Base-by-base conservation (phyloP, 2,797 vertebrate genomes). In the Sebastes taczanowskii region DNA sequence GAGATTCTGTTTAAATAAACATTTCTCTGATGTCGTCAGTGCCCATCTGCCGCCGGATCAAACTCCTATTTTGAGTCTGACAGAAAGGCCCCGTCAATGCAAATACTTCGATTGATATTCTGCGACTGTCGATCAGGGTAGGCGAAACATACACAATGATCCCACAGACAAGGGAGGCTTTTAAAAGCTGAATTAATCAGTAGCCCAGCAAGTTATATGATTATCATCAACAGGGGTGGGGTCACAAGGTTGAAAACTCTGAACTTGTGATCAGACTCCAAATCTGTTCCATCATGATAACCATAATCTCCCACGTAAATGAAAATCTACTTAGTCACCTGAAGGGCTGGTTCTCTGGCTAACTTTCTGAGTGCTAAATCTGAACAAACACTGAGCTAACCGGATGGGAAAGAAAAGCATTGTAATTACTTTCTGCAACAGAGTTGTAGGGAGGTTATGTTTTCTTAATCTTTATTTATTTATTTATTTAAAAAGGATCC, bases 31-130 rank as follows among this genome's bases (percentile, higher is more conserved):
- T 82, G 83, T 91, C 73, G 35, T 85, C 88, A 38, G 80, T 46
- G 77, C 69, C 83, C 83, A 86, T 90, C 86, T 92, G 91, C 65
- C 35, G 63, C 71, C 69, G 67, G 58, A 84, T 86, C 80, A 84
- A 67, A 84, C 78, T 86, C 69, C 68, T 61, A 68, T 64, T 78
- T 78, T 25, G 71, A 60, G 46, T 66, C 35, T 79, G 70, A 78
- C 83, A 83, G 74, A 84, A 65, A 77, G 52, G 56, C n/a, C 25
- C 20, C 67, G 38, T 87, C 81, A 38, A 82, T 89, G 86, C 86
- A 92, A 93, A 92, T 94, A 77, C 77, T 63, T 74, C 4, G 34
- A 85, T 93, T 92, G 78, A 84, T 91, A 93, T 94, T 94, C 91
- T 74, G 60, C 42, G 46, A 34, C 81, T 81, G 74, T 84, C 6